Evolutionary conservation across 2,888 invertebrate genomes (phyloP), one percentile per base, ranked within the genome.

Genomic region (Phalangium opilio): DNA sequence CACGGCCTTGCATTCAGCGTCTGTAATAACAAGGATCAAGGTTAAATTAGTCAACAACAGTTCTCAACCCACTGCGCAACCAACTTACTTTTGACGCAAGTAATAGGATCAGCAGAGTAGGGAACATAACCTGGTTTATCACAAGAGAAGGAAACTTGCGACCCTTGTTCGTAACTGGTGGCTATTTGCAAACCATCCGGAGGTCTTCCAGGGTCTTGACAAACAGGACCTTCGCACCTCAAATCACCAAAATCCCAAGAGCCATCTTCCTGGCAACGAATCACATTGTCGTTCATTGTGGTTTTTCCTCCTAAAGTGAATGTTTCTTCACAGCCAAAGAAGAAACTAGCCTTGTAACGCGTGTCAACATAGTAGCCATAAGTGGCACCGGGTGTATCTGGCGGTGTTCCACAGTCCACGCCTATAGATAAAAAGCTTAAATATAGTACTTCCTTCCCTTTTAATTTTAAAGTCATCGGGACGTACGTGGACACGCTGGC

Each of bases 221-320:
- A 93, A 2, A 93, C 91, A 3, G 93, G 93, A 64, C 66, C 95
- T 71, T 93, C 91, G 62, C 96, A 96, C 45, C 87, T 73, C 43
- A 96, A 72, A 63, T 90, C 89, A 21, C 95, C 95, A 64, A 95
- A 91, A 70, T 95, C 95, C 96, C 96, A 96, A 51, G 84, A 81
- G 2, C 89, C 87, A 61, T 89, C 89, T 1, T 81, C 80, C 69
- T 83, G 82, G 66, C 95, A 95, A 52, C 83, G 74, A 1, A 96
- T 93, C 11, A 85, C 83, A 63, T 87, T 87, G 61, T 93, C 90
- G 57, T 89, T 83, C 58, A 83, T 80, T 54, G 80, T 82, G 1
- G 90, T 87, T 69, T 91, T 87, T 2, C 91, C 91, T 17, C 86
- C 87, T 14, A 90, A 71, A 63, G 87, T 87, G 63, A 93, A 95